phyloP scores from a whole-genome alignment of 2,888 invertebrate species.

The Leptura quadrifasciata region DNA sequence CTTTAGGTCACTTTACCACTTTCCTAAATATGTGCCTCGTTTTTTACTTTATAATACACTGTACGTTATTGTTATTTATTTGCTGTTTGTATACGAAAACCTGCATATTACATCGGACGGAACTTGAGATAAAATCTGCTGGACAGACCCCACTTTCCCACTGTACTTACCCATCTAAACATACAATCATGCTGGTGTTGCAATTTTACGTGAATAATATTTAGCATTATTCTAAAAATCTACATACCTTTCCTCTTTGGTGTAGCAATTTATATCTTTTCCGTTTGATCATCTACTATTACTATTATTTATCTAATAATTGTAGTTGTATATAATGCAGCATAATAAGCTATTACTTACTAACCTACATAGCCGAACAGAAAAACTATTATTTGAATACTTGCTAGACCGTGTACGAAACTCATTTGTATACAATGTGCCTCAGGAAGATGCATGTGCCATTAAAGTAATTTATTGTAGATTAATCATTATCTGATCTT shows the following conservation, averaged over 20 bases:
- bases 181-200: constrained; percentile 3
- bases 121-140: background rate
- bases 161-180: constrained; percentile 7
- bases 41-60: background rate
- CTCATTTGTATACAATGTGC: constrained; percentile 51
- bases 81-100: background rate
- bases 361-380: constrained; percentile 48
- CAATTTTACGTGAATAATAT: constrained; percentile 19
- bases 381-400: constrained; percentile 44
- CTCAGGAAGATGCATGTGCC: constrained; percentile 42
- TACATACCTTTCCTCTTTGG: constrained; percentile 28
- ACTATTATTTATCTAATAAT: constrained; percentile 47
- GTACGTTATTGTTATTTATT: background rate
- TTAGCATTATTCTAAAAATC: constrained; percentile 32
- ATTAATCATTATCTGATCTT: constrained; percentile 44
- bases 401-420: constrained; percentile 41
- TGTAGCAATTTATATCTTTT: constrained; percentile 41
- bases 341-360: constrained; percentile 49
- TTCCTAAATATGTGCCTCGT: too few species aligned
- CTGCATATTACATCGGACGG: background rate
- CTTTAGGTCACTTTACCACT: too few species aligned
- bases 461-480: constrained; percentile 49
- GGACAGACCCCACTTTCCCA: background rate
- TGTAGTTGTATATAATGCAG: constrained; percentile 43
- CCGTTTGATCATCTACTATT: constrained; percentile 36